phyloP scores from a whole-genome alignment of 2,888 invertebrate genomes.

The Aleiodes testaceus region DNA sequence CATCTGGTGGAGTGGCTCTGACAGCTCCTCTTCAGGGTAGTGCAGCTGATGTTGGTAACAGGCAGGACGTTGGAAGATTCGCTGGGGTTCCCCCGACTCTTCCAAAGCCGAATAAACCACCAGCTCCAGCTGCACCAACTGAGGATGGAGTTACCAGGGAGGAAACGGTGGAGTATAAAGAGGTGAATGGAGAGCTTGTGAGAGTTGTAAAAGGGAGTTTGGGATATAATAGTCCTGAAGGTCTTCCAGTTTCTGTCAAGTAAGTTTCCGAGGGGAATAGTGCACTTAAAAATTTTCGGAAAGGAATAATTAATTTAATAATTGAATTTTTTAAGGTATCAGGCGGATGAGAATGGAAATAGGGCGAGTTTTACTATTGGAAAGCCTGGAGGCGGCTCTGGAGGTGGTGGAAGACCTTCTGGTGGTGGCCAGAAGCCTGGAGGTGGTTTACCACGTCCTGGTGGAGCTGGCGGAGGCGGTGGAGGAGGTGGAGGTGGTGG shows the following conservation, averaged over 20 bases:
- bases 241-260: slow-evolving; percentile 68
- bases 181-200: slow-evolving; percentile 64
- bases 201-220: slow-evolving; percentile 65
- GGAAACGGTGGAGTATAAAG: slow-evolving; percentile 62
- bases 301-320: too few relatives aligned
- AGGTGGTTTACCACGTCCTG: slow-evolving; percentile 27
- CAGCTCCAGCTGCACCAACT: slow-evolving; percentile 32
- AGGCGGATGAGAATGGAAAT: slow-evolving; percentile 69
- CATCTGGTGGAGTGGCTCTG: slow-evolving; percentile 64
- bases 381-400: slow-evolving; percentile 39
- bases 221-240: slow-evolving; percentile 68
- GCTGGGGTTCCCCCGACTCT: slow-evolving; percentile 40
- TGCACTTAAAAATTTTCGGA: too few relatives aligned
- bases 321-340: slow-evolving; percentile 59
- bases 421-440: slow-evolving; percentile 39
- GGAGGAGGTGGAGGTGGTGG: slow-evolving; percentile 41
- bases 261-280: slow-evolving; percentile 55
- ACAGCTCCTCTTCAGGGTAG: slow-evolving; percentile 57
- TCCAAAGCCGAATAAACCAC: slow-evolving; percentile 15
- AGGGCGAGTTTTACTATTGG: slow-evolving; percentile 66
- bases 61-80: slow-evolving; percentile 41
- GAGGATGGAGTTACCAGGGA: slow-evolving; percentile 62
- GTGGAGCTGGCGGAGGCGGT: slow-evolving; percentile 45
- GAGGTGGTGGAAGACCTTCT: slow-evolving; percentile 33
- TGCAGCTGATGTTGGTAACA: slow-evolving; percentile 52